Evolutionary conservation across 2,888 invertebrate genomes (phyloP).

Genomic region (Nephrotoma flavescens): DNA sequence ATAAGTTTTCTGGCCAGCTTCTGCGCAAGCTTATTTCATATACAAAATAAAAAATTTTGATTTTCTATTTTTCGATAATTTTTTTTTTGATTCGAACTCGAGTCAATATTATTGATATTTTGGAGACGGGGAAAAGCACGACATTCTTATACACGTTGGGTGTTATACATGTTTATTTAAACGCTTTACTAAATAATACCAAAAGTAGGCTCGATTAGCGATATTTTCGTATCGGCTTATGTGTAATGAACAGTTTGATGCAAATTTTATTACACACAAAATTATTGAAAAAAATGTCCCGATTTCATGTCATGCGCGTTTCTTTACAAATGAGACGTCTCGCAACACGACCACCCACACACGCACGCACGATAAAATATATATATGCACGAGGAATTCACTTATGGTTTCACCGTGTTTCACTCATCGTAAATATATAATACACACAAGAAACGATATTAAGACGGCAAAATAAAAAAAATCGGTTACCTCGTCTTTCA

Average conservation of each 20-base stretch:
- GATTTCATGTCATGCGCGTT: not conserved
- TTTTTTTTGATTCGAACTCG: not conserved
- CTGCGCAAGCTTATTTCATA: not conserved
- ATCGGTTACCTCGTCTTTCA: not conserved
- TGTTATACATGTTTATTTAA: not conserved
- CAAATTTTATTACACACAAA: not conserved
- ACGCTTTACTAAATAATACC: not conserved
- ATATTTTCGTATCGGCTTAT: not conserved
- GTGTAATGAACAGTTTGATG: not conserved
- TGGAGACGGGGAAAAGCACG: not conserved
- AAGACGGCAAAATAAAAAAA: not conserved
- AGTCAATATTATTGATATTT: not conserved
- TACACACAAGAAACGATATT: not conserved
- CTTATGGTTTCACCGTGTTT: not conserved
- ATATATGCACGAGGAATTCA: not conserved
- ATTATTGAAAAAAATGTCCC: not conserved
- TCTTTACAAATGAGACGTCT: not conserved
- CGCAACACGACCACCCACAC: not conserved
- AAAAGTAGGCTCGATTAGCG: not conserved
- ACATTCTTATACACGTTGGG: not conserved
- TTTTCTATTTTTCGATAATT: not conserved
- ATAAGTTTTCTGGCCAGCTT: not conserved
- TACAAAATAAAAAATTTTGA: not conserved
- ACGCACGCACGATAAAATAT: not conserved
- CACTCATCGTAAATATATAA: not conserved